Conservation (phyloP, 2,888 invertebrate genomes). For the Brenthis hecate region DNA sequence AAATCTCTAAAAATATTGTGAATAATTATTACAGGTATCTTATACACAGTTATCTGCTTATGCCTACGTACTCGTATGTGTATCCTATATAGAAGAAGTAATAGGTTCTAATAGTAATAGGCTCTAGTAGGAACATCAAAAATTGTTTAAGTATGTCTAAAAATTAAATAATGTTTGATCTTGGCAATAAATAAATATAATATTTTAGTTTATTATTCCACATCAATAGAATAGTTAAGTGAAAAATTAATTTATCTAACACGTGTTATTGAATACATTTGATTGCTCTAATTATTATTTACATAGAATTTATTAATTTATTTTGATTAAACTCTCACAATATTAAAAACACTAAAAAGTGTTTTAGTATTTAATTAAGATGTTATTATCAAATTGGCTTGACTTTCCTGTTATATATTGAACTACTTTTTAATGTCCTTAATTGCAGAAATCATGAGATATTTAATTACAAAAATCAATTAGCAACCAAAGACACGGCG, state of each 20-base stretch:
- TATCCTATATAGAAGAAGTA: too few relatives aligned
- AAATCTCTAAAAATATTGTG: too few relatives aligned
- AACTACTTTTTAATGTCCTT: constrained; percentile 19
- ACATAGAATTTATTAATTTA: background rate
- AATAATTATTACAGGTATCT: too few relatives aligned
- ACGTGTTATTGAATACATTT: background rate
- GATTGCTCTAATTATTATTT: background rate
- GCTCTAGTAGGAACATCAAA: too few relatives aligned
- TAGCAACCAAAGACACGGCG: constrained; percentile 64
- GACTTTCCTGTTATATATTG: constrained; percentile 13
- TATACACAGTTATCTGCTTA: too few relatives aligned
- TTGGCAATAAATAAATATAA: too few relatives aligned
- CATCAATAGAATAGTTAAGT: background rate
- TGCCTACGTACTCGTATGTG: too few relatives aligned
- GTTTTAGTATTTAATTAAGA: constrained; percentile 10
- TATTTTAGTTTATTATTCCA: too few relatives aligned
- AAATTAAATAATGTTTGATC: too few relatives aligned
- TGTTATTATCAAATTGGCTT: constrained; percentile 12
- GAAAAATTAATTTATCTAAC: background rate
- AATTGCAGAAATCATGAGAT: constrained; percentile 25
- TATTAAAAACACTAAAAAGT: constrained; percentile 1
- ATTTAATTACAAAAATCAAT: constrained; percentile 56
- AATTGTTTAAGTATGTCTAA: too few relatives aligned
- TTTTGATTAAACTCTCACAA: constrained; percentile 2
- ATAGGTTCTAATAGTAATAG: too few relatives aligned